These are phyloP conservation scores for Cosmorhoe ocellata DNA, from an alignment of 2,888 invertebrate species.

Conservation along the genomic window DNA sequence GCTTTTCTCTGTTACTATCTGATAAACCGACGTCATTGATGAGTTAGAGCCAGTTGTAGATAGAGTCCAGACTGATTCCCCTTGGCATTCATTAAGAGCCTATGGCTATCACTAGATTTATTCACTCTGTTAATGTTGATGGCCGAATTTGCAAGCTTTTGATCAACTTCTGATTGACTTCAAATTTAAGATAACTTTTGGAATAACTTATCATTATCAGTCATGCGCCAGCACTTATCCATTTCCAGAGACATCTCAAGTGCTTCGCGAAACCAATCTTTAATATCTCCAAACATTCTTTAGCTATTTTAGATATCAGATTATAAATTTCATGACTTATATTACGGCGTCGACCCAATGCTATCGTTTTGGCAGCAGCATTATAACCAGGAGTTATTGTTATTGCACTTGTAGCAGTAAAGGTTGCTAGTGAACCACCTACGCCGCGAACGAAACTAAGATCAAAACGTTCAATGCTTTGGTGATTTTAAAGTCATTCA, in stretches of 20 bases:
- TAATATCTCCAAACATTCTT: constrained; percentile 9
- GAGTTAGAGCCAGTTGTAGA: too few relatives aligned
- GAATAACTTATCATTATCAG: neutral
- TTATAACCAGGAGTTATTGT: constrained; percentile 23
- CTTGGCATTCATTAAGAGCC: too few relatives aligned
- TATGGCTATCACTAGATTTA: too few relatives aligned
- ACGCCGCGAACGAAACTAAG: neutral
- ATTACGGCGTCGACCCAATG: constrained; percentile 18
- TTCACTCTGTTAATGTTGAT: too few relatives aligned
- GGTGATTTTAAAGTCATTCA: too few relatives aligned
- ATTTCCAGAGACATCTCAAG: neutral
- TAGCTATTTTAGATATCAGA: constrained; percentile 24
- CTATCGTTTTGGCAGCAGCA: constrained; percentile 25
- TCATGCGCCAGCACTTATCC: neutral
- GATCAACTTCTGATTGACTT: too few relatives aligned
- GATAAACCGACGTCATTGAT: too few relatives aligned
- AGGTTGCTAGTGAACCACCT: constrained; percentile 16
- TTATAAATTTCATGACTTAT: constrained; percentile 22
- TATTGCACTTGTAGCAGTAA: constrained; percentile 19
- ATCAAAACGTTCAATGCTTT: too few relatives aligned
- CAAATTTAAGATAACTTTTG: neutral
- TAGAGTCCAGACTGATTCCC: too few relatives aligned
- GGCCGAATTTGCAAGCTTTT: too few relatives aligned
- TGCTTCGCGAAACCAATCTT: constrained; percentile 8
- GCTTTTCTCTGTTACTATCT: too few relatives aligned